Base-by-base conservation (phyloP, 2,797 vertebrate species). In the Rachycentron canadum region DNA sequence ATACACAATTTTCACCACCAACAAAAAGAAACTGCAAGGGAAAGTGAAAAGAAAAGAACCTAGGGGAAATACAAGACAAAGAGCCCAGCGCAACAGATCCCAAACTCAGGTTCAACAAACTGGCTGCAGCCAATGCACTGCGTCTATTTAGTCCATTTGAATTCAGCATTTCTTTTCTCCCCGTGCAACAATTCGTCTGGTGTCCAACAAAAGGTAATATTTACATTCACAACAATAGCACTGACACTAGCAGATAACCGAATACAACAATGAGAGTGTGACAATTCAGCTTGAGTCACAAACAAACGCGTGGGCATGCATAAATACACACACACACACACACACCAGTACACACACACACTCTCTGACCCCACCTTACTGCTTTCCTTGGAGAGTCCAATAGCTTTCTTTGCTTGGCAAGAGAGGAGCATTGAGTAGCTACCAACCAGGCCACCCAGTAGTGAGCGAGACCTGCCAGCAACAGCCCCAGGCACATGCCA, bases 361-460 rank as follows among this genome's bases (percentile, higher is more conserved):
- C 60, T 16, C 53, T 13, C 53, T 75, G 47, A 81, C 69, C 63
- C 61, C 74, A 83, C 77, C 71, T 84, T 65, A 62, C 41, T 66
- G 76, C 78, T 71, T 69, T 78, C 69, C 58, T 66, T 26, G 1
- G 36, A 65, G 47, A 73, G 76, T 76, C 82, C 83, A 96, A 94
- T 90, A 79, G 91, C 49, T 69, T 85, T 93, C 94, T 95, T 61
- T 83, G 71, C 78, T 88, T 92, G 89, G 88, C 90, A 90, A 76
- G 82, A 83, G 52, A 57, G 10, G 45, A 76, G 74, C 16, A 43
- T 83, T 90, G 83, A 87, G 86, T 32, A 73, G 84, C 78, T 74
- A 90, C 86, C 81, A 87, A 84, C 76, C 86, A 88, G 92, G 91
- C 92, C 92, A 93, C 91, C 92, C 91, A 92, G 89, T 87, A 92